Evolutionary conservation across 1,140 invertebrate species (phyloP).

Genomic region (Drosophila micromelanica): DNA sequence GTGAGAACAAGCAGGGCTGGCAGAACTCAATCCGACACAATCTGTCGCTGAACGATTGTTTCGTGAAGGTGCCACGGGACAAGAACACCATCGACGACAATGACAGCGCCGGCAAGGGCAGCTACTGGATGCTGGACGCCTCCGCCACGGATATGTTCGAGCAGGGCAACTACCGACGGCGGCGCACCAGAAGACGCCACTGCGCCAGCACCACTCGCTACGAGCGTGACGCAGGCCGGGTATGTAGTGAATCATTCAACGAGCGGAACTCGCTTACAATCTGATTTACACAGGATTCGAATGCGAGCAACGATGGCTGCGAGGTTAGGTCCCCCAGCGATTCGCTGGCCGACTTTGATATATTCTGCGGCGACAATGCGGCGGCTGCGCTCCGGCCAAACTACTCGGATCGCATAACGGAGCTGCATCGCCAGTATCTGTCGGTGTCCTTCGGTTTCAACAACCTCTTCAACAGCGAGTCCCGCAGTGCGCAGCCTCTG

Average conservation of each 20-base stretch:
- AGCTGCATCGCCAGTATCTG: slow-evolving; percentile 78
- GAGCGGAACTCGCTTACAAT: not conserved
- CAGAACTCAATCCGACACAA: slow-evolving; percentile 95
- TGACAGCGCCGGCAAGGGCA: slow-evolving; percentile 89
- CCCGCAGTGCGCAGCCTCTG: slow-evolving; percentile 1
- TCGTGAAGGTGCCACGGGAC: slow-evolving; percentile 92
- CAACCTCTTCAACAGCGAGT: slow-evolving; percentile 66
- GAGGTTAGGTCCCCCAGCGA: slow-evolving; percentile 50
- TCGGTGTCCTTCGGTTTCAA: slow-evolving; percentile 80
- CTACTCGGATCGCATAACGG: slow-evolving; percentile 79
- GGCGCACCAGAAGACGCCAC: slow-evolving; percentile 85
- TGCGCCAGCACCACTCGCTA: slow-evolving; percentile 50
- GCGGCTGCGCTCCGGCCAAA: slow-evolving; percentile 55
- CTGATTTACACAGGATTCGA: slow-evolving; percentile 46
- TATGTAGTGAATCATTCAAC: slow-evolving; percentile 1
- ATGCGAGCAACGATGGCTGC: slow-evolving; percentile 32
- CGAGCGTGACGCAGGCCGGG: slow-evolving; percentile 49
- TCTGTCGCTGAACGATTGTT: slow-evolving; percentile 96
- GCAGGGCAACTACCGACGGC: slow-evolving; percentile 92
- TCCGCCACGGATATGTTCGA: slow-evolving; percentile 95
- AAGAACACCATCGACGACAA: slow-evolving; percentile 89
- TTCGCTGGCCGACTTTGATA: slow-evolving; percentile 61
- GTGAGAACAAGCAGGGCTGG: slow-evolving; percentile 92
- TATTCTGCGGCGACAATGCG: slow-evolving; percentile 61
- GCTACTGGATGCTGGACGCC: slow-evolving; percentile 94